Conservation (phyloP, 2,888 invertebrate species). For the Ormyrus labotus region DNA sequence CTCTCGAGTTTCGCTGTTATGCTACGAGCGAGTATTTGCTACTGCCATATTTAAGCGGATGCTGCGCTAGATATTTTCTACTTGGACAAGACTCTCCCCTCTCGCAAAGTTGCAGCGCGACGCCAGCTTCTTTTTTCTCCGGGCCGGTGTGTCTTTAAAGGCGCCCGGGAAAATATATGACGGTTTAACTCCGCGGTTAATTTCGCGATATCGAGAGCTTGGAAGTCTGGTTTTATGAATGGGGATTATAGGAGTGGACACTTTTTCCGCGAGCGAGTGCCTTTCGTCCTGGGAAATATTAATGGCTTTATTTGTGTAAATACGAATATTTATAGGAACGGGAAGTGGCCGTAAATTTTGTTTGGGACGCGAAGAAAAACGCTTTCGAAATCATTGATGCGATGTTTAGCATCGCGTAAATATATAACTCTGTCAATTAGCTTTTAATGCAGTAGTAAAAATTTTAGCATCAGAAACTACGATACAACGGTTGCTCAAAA, state of each 20-base stretch:
- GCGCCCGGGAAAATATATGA: background rate
- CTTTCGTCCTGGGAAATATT: background rate
- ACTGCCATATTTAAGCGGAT: constrained; percentile 18
- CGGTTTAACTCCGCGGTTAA: background rate
- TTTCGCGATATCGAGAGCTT: background rate
- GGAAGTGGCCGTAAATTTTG: background rate
- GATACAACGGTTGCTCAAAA: too few relatives aligned
- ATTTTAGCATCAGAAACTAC: too few relatives aligned
- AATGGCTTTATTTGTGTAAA: background rate
- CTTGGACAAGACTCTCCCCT: background rate
- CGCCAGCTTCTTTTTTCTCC: too few relatives aligned
- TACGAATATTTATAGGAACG: background rate
- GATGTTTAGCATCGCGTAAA: too few relatives aligned
- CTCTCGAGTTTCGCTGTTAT: background rate
- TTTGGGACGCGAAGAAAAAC: too few relatives aligned
- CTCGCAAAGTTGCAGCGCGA: background rate
- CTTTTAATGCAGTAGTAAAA: too few relatives aligned
- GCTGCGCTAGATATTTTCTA: constrained; percentile 15
- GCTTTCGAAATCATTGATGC: too few relatives aligned
- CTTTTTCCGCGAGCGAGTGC: background rate
- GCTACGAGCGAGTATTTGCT: background rate
- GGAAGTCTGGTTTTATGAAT: constrained; percentile 12
- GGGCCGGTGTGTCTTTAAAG: background rate
- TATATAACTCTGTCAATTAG: too few relatives aligned
- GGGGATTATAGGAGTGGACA: constrained; percentile 1